Evolutionary conservation across 2,888 invertebrate species (phyloP).

Genomic region (Pseudanteris insignis): DNA sequence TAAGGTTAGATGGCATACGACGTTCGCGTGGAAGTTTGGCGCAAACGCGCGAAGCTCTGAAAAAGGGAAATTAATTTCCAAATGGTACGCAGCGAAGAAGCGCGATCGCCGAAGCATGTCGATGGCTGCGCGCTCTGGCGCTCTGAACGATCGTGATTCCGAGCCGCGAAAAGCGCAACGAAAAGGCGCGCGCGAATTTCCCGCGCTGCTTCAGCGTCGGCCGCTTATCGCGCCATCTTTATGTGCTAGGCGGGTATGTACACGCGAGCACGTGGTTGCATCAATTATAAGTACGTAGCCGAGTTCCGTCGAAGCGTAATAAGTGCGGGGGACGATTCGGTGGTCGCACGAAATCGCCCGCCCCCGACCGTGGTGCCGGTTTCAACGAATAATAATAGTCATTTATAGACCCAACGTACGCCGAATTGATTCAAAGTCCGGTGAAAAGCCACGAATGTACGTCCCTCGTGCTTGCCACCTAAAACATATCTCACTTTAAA

Average conservation of each 20-base stretch:
- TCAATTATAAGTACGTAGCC: constrained; percentile 28
- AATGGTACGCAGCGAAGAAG: constrained; percentile 3
- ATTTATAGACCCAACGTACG: too few relatives aligned
- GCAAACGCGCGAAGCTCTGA: not conserved
- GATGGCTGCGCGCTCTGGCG: constrained; percentile 32
- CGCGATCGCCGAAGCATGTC: constrained; percentile 21
- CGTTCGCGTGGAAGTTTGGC: too few relatives aligned
- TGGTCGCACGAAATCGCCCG: constrained; percentile 52
- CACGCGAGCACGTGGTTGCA: constrained; percentile 37
- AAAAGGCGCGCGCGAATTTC: constrained; percentile 28
- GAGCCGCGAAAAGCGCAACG: constrained; percentile 31
- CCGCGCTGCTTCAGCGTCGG: constrained; percentile 2
- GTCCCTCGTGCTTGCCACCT: too few relatives aligned
- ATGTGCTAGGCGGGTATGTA: constrained; percentile 21
- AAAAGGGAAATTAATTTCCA: constrained; percentile 9
- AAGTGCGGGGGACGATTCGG: constrained; percentile 47
- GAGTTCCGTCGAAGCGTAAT: constrained; percentile 32
- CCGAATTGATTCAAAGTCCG: too few relatives aligned
- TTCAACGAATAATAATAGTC: constrained; percentile 53
- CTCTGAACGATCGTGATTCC: constrained; percentile 18
- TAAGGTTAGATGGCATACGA: too few relatives aligned
- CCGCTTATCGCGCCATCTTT: constrained; percentile 21
- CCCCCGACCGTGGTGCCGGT: constrained; percentile 50
- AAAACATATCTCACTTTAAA: too few relatives aligned
- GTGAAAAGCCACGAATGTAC: too few relatives aligned